These are phyloP conservation scores for Euzetes globulus DNA, from an alignment of 2,888 invertebrate species.

Conservation along the genomic window DNA sequence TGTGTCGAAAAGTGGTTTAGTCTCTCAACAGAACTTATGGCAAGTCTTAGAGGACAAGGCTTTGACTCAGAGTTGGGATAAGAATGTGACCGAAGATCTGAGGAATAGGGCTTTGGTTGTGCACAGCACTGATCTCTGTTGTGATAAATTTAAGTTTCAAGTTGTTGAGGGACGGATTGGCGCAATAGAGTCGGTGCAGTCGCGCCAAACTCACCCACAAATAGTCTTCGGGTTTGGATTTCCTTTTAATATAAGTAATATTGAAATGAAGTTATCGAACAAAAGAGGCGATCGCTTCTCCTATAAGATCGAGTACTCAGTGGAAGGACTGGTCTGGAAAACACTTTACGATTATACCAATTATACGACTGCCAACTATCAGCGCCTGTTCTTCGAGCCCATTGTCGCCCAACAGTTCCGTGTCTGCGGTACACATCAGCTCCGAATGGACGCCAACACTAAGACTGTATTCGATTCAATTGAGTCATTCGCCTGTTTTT, in stretches of 20 bases:
- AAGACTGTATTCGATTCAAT: constrained; percentile 3
- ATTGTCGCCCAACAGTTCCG: constrained; percentile 28
- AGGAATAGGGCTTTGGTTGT: neutral
- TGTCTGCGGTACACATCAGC: constrained; percentile 28
- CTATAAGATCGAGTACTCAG: constrained; percentile 28
- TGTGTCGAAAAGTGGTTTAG: constrained; percentile 3
- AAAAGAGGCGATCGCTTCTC: constrained; percentile 28
- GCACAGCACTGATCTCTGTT: neutral
- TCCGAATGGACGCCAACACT: constrained; percentile 24
- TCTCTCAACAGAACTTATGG: neutral
- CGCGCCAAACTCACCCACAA: neutral
- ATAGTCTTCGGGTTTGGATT: constrained; percentile 18
- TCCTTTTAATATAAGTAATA: constrained; percentile 25
- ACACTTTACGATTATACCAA: constrained; percentile 18
- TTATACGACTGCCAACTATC: constrained; percentile 18
- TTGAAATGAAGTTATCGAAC: constrained; percentile 27
- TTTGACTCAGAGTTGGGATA: constrained; percentile 7
- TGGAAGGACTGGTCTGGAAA: constrained; percentile 14
- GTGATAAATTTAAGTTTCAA: neutral
- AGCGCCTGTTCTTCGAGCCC: constrained; percentile 24
- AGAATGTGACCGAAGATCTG: neutral
- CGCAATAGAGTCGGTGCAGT: neutral
- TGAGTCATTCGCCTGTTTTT: constrained; percentile 10
- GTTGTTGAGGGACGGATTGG: neutral
- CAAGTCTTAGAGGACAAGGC: neutral